Evolutionary conservation across 2,797 vertebrate species (phyloP).

Genomic region (Zalophus californianus): DNA sequence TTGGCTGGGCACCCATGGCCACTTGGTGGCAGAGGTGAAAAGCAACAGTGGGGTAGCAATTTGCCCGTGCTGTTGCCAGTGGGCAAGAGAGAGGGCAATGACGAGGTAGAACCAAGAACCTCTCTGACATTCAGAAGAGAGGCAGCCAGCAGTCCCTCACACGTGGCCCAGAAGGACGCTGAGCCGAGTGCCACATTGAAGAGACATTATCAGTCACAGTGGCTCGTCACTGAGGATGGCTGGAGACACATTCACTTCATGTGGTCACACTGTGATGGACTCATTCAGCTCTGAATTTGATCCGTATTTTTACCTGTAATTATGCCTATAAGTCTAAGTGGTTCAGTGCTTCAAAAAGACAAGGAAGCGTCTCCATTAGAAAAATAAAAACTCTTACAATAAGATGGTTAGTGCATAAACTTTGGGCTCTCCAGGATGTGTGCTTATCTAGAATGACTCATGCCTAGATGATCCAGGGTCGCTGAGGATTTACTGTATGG

Average conservation of each 20-base stretch:
- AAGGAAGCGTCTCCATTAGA: slow-evolving; percentile 16
- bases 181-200: neutral
- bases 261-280: neutral
- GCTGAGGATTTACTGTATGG: neutral
- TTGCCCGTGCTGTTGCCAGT: neutral
- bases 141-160: neutral
- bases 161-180: neutral
- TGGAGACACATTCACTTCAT: neutral
- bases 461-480: slow-evolving; percentile 32
- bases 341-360: neutral
- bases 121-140: neutral
- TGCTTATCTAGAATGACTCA: slow-evolving; percentile 69
- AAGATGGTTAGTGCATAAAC: neutral
- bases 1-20: neutral
- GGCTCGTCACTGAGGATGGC: neutral
- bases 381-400: slow-evolving; percentile 28
- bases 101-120: neutral
- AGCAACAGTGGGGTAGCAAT: neutral
- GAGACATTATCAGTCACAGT: neutral
- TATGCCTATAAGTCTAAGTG: slow-evolving; percentile 2
- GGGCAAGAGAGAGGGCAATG: neutral
- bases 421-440: slow-evolving; percentile 33
- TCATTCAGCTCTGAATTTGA: neutral
- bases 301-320: neutral
- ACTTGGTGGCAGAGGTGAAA: neutral